Evolutionary conservation across 2,113 vertebrate genomes (phyloP), one percentile per base, ranked within the genome.

Genomic region (Hepsetus odoe): DNA sequence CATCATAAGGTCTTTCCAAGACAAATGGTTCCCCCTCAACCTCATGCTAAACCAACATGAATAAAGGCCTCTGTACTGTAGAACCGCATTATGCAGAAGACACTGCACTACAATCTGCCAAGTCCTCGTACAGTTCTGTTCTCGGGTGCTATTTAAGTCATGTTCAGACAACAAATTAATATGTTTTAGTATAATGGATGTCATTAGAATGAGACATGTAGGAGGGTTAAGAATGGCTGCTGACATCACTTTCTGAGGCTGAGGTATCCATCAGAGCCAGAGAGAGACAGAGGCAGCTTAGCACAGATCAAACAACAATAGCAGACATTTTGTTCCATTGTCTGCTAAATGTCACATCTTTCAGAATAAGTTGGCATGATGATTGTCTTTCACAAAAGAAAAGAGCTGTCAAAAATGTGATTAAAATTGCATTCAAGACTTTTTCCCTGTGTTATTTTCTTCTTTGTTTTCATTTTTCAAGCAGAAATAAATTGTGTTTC

Each of bases 301-400:
- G 40, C 72, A 86, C 75, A 73, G 78, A 65, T n/a, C 69, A 77
- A 30, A 77, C 68, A 86, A 87, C 80, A 87, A 83, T 80, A 76
- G 86, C 69, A 71, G 32, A 84, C 77, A 87, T 82, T 81, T 82
- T 72, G 82, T 40, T 77, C 71, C 84, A 89, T 91, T 89, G 91
- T 90, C 86, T 84, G 59, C 86, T 86, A 88, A 91, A 92, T 90
- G 88, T 90, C 89, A 90, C 76, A 83, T 90, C 87, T 86, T 79
- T 73, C 64, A 66, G 74, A 86, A 83, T 84, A 77, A 88, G 75
- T 86, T 84, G 77, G 74, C 72, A 84, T 26, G 7, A 79, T 85
- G 84, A 86, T 87, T 80, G 77, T 84, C 82, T 74, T 77, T 78
- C 32, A 70, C n/a, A 40, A 82, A 59, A 16, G 20, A 28, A 70